phyloP scores from a whole-genome alignment of 2,797 vertebrate genomes.

The Galagoides demidoff region DNA sequence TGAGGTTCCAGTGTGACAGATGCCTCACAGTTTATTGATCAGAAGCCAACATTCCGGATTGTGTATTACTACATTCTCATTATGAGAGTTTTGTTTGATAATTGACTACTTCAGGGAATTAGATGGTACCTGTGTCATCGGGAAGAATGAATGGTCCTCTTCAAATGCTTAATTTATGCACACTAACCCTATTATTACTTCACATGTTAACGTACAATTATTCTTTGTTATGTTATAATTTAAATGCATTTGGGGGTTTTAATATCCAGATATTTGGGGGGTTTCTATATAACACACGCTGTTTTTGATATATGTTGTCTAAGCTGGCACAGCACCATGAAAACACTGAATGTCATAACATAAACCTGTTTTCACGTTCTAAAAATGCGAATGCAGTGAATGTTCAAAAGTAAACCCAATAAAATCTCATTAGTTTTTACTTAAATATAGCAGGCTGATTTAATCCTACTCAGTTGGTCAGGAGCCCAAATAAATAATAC shows the following conservation, averaged over 20 bases:
- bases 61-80: slow-evolving; percentile 46
- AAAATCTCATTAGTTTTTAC: slow-evolving; percentile 71
- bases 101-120: slow-evolving; percentile 58
- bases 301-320: slow-evolving; percentile 66
- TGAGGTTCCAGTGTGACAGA: slow-evolving; percentile 52
- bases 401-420: slow-evolving; percentile 47
- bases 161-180: slow-evolving; percentile 67
- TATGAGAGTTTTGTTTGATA: slow-evolving; percentile 62
- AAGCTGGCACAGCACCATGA: slow-evolving; percentile 45
- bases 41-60: slow-evolving; percentile 28
- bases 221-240: slow-evolving; percentile 59
- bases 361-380: slow-evolving; percentile 58
- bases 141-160: slow-evolving; percentile 37
- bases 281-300: slow-evolving; percentile 40
- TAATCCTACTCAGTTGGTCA: slow-evolving; percentile 63
- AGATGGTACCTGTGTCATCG: not conserved
- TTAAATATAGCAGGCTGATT: slow-evolving; percentile 74
- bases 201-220: slow-evolving; percentile 55
- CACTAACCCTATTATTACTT: slow-evolving; percentile 43
- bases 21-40: slow-evolving; percentile 33
- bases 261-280: slow-evolving; percentile 33
- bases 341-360: slow-evolving; percentile 59
- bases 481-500: slow-evolving; percentile 69
- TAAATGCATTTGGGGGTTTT: slow-evolving; percentile 43
- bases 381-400: slow-evolving; percentile 58